Evolutionary conservation across 2,888 invertebrate species (phyloP), one percentile per base, ranked within the genome.

Genomic region (Boloria selene): DNA sequence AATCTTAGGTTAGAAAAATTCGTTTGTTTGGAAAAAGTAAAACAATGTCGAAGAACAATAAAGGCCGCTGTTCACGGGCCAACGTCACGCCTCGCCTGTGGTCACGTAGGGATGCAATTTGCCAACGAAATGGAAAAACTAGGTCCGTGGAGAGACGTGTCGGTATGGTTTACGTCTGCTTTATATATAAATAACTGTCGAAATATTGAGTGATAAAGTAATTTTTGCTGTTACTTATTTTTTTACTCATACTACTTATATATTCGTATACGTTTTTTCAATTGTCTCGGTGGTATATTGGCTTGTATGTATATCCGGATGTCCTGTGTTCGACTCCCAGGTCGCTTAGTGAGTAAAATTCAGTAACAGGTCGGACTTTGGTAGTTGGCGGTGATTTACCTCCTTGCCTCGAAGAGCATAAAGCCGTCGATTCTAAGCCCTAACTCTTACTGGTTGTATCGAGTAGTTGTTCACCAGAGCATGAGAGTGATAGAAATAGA

Each of bases 101-200:
- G 72, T 72, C 73, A 73, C 74, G 74, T 70, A 72, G 64, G 26
- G 50, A 58, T 68, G 70, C 68, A 73, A 75, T 74, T 73, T 71
- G 71, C 71, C 68, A 63, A 64, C 66, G 69, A 72, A 75, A 75
- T 75, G 73, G 73, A 74, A 73, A 73, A 71, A 71, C 70, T 55
- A 64, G 68, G 68, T 67, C 72, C 61, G 67, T 44, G 13, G 56
- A 56, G 56, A 45, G 60, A 73, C 70, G 70, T 71, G 72, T 61
- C 61, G 45, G 61, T 65, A 64, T 70, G 64, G 68, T 63, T 70
- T 66, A 66, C 64, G 65, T 61, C 65, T 59, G 51, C 64, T 55
- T 63, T 63, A 52, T 65, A 62, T 59, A 44, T 55, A 54, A n/a
- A 56, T 14, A 44, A 17, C 42, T 17, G 3, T 13, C 18, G 55